A percentile compares a stretch with the other conserved stretches of the same genome.
These are phyloP conservation scores for Clarias platycephalus DNA, from an alignment of 2,797 vertebrate genomes.

Conservation along the genomic window DNA sequence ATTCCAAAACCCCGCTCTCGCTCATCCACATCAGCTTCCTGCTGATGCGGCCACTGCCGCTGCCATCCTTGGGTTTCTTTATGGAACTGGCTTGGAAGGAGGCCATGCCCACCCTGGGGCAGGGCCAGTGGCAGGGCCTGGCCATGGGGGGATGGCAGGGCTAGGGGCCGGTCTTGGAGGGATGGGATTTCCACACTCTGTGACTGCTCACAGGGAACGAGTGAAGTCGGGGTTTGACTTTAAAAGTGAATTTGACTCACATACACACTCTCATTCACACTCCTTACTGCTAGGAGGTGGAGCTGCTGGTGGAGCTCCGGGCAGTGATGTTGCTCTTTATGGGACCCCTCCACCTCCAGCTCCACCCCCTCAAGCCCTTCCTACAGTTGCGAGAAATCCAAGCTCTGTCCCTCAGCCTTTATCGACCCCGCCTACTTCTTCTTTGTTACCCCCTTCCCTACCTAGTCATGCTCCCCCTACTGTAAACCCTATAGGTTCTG, in stretches of 20 bases:
- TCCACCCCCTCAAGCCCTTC: constrained; percentile 67
- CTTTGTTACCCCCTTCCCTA: constrained; percentile 73
- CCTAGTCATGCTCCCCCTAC: constrained; percentile 72
- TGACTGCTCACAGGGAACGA: constrained; percentile 84
- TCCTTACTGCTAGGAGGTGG: constrained; percentile 73
- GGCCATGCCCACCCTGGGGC: constrained; percentile 73
- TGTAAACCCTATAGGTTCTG: constrained; percentile 71
- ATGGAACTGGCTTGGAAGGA: constrained; percentile 89
- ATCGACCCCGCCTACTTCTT: constrained; percentile 71
- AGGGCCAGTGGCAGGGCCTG: constrained; percentile 71
- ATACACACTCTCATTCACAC: constrained; percentile 73
- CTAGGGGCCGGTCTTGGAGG: constrained; percentile 77
- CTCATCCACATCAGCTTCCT: constrained; percentile 75
- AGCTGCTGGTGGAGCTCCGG: constrained; percentile 62
- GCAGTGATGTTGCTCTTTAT: constrained; percentile 76
- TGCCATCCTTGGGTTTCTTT: constrained; percentile 90
- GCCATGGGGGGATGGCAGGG: constrained; percentile 71
- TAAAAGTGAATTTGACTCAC: constrained; percentile 80
- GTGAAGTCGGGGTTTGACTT: constrained; percentile 95
- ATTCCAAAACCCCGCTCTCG: constrained; percentile 75
- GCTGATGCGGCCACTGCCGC: constrained; percentile 86
- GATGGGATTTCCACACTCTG: constrained; percentile 79
- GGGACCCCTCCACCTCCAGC: constrained; percentile 75
- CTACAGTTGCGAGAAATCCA: constrained; percentile 73
- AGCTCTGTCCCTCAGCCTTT: constrained; percentile 82